Base-by-base conservation (phyloP, 2,888 invertebrate species). In the Patella depressa region DNA sequence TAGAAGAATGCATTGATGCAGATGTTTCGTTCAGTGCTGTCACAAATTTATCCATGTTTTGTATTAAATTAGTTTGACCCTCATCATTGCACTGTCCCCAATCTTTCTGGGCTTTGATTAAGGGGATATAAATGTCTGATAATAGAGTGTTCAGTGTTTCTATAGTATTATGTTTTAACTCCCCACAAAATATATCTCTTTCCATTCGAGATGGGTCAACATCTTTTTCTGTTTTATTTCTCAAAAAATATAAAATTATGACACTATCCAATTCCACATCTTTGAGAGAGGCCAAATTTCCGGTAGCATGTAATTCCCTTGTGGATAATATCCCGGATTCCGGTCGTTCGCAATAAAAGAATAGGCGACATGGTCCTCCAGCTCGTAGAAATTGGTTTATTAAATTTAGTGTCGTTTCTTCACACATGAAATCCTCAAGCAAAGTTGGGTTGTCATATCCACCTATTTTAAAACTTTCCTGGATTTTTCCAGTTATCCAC, bases 401-500 rank as follows among this genome's bases (percentile, higher is more conserved):
- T 83, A 88, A 87, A 34, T 85, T 85, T 72, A 91, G 80, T 45
- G 89, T 90, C 34, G 86, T 83, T 53, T 89, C 87, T 80, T 90
- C 87, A 77, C 89, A 88, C 85, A 91, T 88, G 81, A 90, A 90
- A 82, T 90, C 89, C 81, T 91, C 91, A 72, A 91, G 79, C 72
- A 90, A 76, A 54, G 90, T 88, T 5, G 91, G 90, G 79, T 90
- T 90, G 81, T 89, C 90, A 84, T 85, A 88, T 65, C 89, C 89
- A 19, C 89, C 89, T 73, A 91, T 88, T 81, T 88, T 88, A 80
- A 91, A 91, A 76, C 89, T 91, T 81, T 91, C 91, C 82, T 91
- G 91, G 80, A 91, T 91, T 85, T 90, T 91, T 9, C 89, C 88
- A 70, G 91, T 91, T 53, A 91, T 90, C 91, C 91, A 91, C 91